phyloP scores from a whole-genome alignment of 2,888 invertebrate genomes.

The Hydrotaea diabolus region DNA sequence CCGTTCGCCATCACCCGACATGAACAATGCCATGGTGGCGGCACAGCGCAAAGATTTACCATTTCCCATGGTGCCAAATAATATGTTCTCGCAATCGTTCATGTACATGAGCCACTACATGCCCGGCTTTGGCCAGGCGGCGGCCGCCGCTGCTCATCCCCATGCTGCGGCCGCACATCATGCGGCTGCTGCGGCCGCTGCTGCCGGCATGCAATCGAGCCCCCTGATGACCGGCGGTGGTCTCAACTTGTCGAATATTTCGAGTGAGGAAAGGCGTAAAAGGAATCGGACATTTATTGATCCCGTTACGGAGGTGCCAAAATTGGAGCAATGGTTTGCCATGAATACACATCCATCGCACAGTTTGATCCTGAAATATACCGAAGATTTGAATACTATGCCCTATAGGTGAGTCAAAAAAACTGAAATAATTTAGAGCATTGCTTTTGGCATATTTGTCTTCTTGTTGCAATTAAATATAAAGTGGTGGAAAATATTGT shows the following conservation, averaged over 20 bases:
- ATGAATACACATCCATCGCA: slow-evolving; percentile 99
- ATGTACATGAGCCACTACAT: slow-evolving; percentile 96
- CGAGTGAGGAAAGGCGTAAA: slow-evolving; percentile 93
- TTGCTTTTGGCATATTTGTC: too few species aligned
- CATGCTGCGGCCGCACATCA: slow-evolving; percentile 78
- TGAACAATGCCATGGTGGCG: slow-evolving; percentile 73
- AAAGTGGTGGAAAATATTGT: too few species aligned
- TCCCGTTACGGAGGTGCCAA: slow-evolving; percentile 98
- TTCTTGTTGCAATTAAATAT: too few species aligned
- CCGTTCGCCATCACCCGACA: slow-evolving; percentile 78
- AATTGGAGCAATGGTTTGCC: slow-evolving; percentile 96
- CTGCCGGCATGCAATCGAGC: slow-evolving; percentile 75
- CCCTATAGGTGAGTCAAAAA: slow-evolving; percentile 88
- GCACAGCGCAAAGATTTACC: slow-evolving; percentile 83
- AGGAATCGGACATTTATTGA: slow-evolving; percentile 99
- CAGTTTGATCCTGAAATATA: slow-evolving; percentile 97
- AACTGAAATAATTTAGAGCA: too few species aligned
- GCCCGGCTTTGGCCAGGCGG: slow-evolving; percentile 83
- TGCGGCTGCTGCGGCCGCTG: slow-evolving; percentile 80
- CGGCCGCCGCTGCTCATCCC: slow-evolving; percentile 76
- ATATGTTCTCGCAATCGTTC: slow-evolving; percentile 93
- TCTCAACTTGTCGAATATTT: slow-evolving; percentile 84
- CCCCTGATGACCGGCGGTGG: slow-evolving; percentile 81
- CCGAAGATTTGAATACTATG: slow-evolving; percentile 97
- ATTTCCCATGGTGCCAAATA: slow-evolving; percentile 92